Conservation (phyloP, 92 coral and sea anemone species). For the Porites lobata region DNA sequence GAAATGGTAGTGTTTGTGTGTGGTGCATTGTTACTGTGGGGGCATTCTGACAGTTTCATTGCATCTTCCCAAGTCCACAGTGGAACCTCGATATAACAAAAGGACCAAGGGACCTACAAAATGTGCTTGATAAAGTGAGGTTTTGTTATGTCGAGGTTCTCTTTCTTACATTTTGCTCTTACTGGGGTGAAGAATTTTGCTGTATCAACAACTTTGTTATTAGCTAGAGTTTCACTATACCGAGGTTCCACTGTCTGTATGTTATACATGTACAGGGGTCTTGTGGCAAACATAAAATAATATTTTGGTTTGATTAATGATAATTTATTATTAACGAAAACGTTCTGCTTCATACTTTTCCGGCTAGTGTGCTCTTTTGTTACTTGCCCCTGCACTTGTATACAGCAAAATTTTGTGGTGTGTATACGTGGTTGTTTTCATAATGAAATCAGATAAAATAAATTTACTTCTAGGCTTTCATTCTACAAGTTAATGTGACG, state of each 20-base stretch:
- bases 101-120: no score
- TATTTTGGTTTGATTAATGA: not conserved
- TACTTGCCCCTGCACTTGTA: not conserved
- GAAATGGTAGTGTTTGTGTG: not conserved
- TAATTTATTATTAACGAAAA: not conserved
- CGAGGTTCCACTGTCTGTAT: no score
- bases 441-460: not conserved
- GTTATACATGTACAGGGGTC: constrained; percentile 6
- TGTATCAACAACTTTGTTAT: no score
- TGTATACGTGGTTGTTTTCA: constrained; percentile 14
- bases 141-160: no score
- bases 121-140: no score
- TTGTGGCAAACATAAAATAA: not conserved
- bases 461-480: not conserved
- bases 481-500: not conserved
- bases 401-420: not conserved
- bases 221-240: no score
- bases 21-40: not conserved
- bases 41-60: not conserved
- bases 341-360: no score
- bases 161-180: not conserved
- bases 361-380: not conserved
- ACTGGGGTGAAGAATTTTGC: no score
- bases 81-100: no score
- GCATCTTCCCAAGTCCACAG: no score